Base-by-base conservation (phyloP, 1,140 invertebrate genomes). In the Eciton burchellii region DNA sequence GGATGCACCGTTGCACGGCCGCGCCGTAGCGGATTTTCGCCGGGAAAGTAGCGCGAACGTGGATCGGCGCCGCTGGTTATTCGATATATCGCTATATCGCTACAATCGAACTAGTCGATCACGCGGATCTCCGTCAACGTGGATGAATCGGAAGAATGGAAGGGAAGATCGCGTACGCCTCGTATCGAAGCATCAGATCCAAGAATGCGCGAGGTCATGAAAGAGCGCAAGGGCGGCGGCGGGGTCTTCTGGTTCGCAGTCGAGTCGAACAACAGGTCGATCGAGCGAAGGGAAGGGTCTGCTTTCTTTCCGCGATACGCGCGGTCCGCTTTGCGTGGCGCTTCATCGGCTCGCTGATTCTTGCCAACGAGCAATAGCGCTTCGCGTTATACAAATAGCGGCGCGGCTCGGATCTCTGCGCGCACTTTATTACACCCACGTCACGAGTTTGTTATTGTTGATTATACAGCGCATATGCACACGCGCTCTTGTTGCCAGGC, bases 371-470 rank as follows among this genome's bases (percentile, higher is more conserved):
- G n/a, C 74, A 68, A 45, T 45, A 57, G 56, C 52, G 74, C 68
- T 79, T 43, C 54, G 21, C 29, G 35, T 79, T 68, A 49, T 57
- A 57, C 74, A 70, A 70, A 79, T 70, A 79, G 21, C 49, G 49
- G 43, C 47, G 47, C 47, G 60, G 4, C 59, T 49, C 63, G 74
- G 56, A 29, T 12, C 63, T 68, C 56, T 60, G 47, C n/a, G 21
- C n/a, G 56, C 70, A 29, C 57, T 56, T 74, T 81, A 81, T 81
- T 81, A 81, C 52, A 56, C 43, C 43, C 70, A 57, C 52, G 70
- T 72, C 70, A 62, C 57, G 60, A 62, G 66, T 74, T 73, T 54
- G 79, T 81, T 81, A 81, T 72, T 70, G 56, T 76, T 45, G 56
- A 45, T 73, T 81, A 74, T n/a, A 41, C 19, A 49, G 14, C 5